Conservation (phyloP, 2,888 invertebrate genomes). For the Endotricha flammealis region DNA sequence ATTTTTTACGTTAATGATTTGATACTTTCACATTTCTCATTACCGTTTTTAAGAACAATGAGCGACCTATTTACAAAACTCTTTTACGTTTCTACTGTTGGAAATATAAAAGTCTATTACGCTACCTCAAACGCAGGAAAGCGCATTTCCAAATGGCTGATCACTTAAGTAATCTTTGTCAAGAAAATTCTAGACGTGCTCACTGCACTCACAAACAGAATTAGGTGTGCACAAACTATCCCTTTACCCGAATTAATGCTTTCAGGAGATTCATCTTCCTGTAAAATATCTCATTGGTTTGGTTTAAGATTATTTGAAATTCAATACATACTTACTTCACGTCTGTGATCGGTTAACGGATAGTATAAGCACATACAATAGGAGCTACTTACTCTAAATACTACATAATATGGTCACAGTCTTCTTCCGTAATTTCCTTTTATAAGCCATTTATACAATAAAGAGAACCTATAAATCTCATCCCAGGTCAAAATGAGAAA, state of each 20-base stretch:
- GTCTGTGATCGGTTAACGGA: no score
- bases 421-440: no score
- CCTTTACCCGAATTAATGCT: conserved; percentile 6
- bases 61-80: background rate
- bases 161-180: conserved; percentile 17
- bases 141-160: conserved; percentile 18
- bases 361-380: no score
- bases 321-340: no score
- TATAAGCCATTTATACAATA: no score
- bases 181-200: conserved; percentile 17
- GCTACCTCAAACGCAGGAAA: conserved; percentile 10
- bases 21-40: conserved; percentile 1
- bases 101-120: conserved; percentile 3
- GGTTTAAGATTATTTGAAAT: background rate
- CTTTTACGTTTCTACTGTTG: background rate
- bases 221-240: conserved; percentile 7
- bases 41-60: background rate
- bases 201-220: conserved; percentile 18
- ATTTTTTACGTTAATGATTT: conserved; percentile 27
- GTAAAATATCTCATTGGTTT: no score
- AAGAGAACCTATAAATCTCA: no score
- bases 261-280: background rate
- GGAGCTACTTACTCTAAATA: no score
- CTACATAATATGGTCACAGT: no score
- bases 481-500: no score